Evolutionary conservation across 2,888 invertebrate species (phyloP).

Genomic region (Drosophila algonquin): DNA sequence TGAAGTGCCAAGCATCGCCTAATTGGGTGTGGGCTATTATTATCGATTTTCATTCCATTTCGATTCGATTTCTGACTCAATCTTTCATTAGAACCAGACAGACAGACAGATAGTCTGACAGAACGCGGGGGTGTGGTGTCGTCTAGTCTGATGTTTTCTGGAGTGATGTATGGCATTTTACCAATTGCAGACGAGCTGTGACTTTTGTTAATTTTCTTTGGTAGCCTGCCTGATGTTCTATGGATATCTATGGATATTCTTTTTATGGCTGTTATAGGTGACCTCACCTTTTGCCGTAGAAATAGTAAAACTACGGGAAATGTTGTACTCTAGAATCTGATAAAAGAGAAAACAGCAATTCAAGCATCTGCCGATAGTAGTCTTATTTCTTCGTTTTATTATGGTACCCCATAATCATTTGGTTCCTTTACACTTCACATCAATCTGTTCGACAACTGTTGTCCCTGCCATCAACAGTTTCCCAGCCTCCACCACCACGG

Average conservation of each 20-base stretch:
- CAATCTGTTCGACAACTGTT: background rate
- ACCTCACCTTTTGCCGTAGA: background rate
- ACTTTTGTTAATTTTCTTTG: conserved; percentile 21
- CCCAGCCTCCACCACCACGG: background rate
- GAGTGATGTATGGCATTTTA: conserved; percentile 41
- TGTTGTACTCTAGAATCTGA: background rate
- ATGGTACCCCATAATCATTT: background rate
- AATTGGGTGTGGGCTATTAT: conserved; percentile 61
- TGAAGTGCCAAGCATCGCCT: conserved; percentile 72
- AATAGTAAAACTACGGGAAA: background rate
- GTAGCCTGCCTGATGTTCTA: conserved; percentile 16
- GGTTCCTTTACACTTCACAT: background rate
- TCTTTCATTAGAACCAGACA: conserved; percentile 27
- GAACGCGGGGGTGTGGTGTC: conserved; percentile 23
- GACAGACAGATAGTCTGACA: background rate
- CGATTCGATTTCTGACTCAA: conserved; percentile 31
- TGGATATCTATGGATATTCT: background rate
- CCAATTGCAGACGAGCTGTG: conserved; percentile 28
- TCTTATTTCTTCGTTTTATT: background rate
- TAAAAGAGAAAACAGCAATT: background rate
- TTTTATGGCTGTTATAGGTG: background rate
- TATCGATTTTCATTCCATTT: conserved; percentile 43
- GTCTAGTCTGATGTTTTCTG: conserved; percentile 32
- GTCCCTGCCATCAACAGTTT: background rate
- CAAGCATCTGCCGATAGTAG: background rate